phyloP scores from a whole-genome alignment of 23 tunicate species.

The Clavelina lepadiformis region DNA sequence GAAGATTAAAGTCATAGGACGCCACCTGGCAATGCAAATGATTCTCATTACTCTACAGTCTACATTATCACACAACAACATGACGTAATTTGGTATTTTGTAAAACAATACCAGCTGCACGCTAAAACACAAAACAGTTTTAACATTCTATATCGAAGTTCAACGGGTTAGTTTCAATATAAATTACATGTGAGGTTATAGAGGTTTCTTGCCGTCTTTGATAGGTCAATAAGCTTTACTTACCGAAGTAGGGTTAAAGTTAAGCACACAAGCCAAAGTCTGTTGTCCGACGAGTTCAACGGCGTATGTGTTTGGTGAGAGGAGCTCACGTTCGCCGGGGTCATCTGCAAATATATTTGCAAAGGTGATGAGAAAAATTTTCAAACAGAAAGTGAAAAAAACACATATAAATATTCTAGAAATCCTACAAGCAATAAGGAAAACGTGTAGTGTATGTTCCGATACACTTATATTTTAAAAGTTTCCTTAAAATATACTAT shows the following conservation, averaged over 20 bases:
- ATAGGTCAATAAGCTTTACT: conserved; percentile 11
- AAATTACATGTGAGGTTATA: background rate
- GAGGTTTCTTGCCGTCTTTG: background rate
- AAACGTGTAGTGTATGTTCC: no score
- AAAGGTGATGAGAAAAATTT: no score
- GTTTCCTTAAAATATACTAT: no score
- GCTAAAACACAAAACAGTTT: background rate
- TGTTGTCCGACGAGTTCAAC: conserved; percentile 71
- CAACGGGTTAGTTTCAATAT: background rate
- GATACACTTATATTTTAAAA: background rate
- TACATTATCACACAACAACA: no score
- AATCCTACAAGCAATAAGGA: no score
- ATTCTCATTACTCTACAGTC: no score
- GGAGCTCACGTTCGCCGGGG: conserved; percentile 20
- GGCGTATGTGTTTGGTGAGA: conserved; percentile 40
- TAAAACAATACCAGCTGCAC: no score
- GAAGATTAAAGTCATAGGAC: conserved; percentile 80
- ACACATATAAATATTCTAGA: no score
- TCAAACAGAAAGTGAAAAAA: no score
- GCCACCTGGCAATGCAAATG: conserved; percentile 75
- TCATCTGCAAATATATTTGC: conserved; percentile 30
- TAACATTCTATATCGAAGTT: background rate
- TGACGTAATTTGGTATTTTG: no score
- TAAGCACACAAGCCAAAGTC: conserved; percentile 48
- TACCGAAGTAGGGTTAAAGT: conserved; percentile 69